Conservation (phyloP, 2,888 invertebrate species). For the Calameuta pallipes region DNA sequence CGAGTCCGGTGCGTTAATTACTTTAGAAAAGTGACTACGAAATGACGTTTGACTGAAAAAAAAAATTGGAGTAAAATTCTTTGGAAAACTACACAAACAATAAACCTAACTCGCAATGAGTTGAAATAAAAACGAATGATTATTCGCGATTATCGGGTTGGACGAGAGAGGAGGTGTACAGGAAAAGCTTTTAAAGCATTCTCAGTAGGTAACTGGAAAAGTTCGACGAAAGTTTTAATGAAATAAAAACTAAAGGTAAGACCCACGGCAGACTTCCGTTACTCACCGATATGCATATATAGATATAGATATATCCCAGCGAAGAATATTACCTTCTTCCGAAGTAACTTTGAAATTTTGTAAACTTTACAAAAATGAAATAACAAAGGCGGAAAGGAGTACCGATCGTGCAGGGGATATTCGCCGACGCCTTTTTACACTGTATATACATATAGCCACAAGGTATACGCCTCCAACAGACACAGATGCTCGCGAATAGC, state of each 20-base stretch:
- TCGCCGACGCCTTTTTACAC: neutral
- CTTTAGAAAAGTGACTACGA: too few species aligned
- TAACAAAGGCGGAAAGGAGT: neutral
- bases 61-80: too few species aligned
- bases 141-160: neutral
- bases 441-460: neutral
- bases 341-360: neutral
- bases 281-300: neutral
- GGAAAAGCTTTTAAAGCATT: neutral
- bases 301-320: neutral
- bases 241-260: neutral
- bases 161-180: neutral
- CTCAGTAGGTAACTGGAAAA: neutral
- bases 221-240: neutral
- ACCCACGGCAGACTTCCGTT: neutral
- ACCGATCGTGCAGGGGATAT: neutral
- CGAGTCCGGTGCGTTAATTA: too few species aligned
- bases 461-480: neutral
- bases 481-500: neutral
- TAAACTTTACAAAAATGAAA: neutral
- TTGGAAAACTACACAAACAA: too few species aligned
- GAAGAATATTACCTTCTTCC: neutral
- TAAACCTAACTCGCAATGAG: neutral
- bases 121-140: neutral
- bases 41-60: too few species aligned